These are phyloP conservation scores for Aspidiotus rigidus DNA, from an alignment of 2,888 invertebrate genomes.

Conservation along the genomic window DNA sequence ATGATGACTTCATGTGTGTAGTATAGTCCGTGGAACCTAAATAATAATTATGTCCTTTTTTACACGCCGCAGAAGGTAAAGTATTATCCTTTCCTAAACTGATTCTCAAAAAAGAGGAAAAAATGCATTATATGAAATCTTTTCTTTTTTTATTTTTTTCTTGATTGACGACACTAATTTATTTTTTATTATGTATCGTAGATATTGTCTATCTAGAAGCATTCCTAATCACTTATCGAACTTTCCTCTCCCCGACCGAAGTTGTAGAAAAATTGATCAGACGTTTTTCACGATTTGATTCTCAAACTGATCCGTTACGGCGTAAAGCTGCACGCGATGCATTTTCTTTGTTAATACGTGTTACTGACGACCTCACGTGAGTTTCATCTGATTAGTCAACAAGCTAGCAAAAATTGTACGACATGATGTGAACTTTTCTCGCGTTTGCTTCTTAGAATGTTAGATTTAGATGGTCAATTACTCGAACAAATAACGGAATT, in stretches of 20 bases:
- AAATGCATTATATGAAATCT: too few relatives aligned
- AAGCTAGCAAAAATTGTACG: conserved; percentile 6
- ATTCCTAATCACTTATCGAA: conserved; percentile 94
- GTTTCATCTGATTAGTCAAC: conserved; percentile 42
- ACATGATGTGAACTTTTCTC: background rate
- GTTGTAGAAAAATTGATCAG: conserved; percentile 77
- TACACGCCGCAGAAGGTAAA: conserved; percentile 36
- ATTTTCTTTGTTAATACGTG: conserved; percentile 84
- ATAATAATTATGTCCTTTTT: conserved; percentile 34
- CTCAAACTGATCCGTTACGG: conserved; percentile 56
- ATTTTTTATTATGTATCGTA: conserved; percentile 43
- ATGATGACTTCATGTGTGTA: background rate
- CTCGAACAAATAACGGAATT: conserved; percentile 81
- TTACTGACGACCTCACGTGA: conserved; percentile 93
- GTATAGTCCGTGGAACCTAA: too few relatives aligned
- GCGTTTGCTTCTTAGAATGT: conserved; percentile 51
- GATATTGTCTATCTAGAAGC: conserved; percentile 94
- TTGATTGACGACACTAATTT: conserved; percentile 12
- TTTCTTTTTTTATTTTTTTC: too few relatives aligned
- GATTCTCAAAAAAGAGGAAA: too few relatives aligned
- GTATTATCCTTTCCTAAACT: too few relatives aligned
- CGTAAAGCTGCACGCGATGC: conserved; percentile 74
- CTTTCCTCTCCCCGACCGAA: conserved; percentile 80
- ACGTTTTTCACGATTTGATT: conserved; percentile 65
- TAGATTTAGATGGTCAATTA: conserved; percentile 71